Conservation (phyloP, 2,113 vertebrate genomes). For the Ascaphus truei region DNA sequence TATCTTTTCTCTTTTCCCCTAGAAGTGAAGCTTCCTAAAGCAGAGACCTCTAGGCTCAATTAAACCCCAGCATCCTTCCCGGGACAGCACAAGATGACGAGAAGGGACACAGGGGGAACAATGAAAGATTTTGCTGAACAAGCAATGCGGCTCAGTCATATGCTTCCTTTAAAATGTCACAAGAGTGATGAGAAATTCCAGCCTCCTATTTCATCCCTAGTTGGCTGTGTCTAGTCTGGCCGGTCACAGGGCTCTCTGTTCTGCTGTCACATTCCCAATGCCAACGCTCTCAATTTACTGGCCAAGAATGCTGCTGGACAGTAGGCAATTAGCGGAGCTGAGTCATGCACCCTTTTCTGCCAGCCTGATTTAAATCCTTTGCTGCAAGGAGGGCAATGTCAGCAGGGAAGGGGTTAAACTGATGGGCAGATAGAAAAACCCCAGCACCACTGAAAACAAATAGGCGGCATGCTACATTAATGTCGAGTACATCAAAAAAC, state of each 20-base stretch:
- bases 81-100: neutral
- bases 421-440: too few species aligned
- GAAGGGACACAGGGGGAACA: conserved; percentile 41
- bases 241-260: conserved; percentile 47
- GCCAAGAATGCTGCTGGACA: conserved; percentile 45
- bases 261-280: conserved; percentile 39
- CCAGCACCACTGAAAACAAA: too few species aligned
- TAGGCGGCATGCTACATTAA: too few species aligned
- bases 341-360: too few species aligned
- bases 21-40: too few species aligned
- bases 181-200: conserved; percentile 57
- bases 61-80: neutral
- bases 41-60: neutral
- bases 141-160: conserved; percentile 60
- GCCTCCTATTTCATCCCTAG: conserved; percentile 55
- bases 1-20: too few species aligned
- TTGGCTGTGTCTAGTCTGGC: conserved; percentile 43
- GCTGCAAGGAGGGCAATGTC: too few species aligned
- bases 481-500: too few species aligned
- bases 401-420: too few species aligned
- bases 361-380: neutral
- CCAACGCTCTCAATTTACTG: conserved; percentile 49
- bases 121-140: conserved; percentile 57
- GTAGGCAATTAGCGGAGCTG: conserved; percentile 33
- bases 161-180: conserved; percentile 61